A percentile compares a stretch with the other conserved stretches of the same genome.
Conservation (phyloP, 2,888 invertebrate species). For the Prosopocoilus inquinatus region DNA sequence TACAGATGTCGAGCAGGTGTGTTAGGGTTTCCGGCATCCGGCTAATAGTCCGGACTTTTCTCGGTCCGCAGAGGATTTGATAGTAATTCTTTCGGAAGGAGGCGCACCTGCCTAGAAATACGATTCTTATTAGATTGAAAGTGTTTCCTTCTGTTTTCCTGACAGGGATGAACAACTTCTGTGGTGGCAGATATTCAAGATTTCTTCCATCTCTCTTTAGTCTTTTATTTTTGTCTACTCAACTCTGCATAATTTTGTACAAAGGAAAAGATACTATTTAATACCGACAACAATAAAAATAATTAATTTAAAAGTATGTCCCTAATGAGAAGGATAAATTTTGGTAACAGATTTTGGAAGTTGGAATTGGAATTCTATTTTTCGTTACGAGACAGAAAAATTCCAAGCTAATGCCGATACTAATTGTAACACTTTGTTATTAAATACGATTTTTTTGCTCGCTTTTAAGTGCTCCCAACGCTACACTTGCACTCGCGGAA, state of each 20-base stretch:
- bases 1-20: slow-evolving; percentile 29
- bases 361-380: no score
- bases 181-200: not conserved
- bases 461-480: slow-evolving; percentile 1
- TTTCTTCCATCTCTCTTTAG: not conserved
- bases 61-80: slow-evolving; percentile 27
- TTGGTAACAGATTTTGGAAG: no score
- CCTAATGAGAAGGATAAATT: no score
- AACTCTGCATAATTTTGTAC: no score
- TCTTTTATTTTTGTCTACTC: not conserved
- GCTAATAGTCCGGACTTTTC: slow-evolving; percentile 31
- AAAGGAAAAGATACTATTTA: no score
- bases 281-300: no score
- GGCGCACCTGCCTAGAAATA: slow-evolving; percentile 26
- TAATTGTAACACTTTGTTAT: no score
- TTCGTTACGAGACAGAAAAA: no score
- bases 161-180: slow-evolving; percentile 14
- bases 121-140: slow-evolving; percentile 28
- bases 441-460: no score
- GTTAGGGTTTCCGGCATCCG: slow-evolving; percentile 27
- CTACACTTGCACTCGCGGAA: slow-evolving; percentile 1
- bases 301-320: no score
- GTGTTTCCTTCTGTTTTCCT: slow-evolving; percentile 25
- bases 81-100: slow-evolving; percentile 30
- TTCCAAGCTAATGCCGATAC: no score